phyloP scores from a whole-genome alignment of 2,888 invertebrate genomes.

The Ichneumoninae sp. region DNA sequence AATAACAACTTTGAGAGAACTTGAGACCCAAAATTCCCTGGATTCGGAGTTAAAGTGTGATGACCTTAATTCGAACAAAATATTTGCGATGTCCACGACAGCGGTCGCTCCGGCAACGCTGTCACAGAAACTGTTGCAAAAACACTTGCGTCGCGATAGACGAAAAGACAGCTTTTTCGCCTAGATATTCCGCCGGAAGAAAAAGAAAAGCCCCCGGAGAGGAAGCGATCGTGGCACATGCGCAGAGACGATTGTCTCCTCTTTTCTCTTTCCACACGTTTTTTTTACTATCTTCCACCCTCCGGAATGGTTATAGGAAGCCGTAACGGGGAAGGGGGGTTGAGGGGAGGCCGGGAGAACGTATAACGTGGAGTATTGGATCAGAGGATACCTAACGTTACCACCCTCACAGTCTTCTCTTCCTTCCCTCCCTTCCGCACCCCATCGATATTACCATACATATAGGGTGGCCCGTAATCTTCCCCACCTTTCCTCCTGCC shows the following conservation, averaged over 20 bases:
- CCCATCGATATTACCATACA: conserved; percentile 80
- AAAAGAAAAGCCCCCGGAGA: conserved; percentile 1
- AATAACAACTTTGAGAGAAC: too few relatives aligned
- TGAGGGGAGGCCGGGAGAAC: conserved; percentile 43
- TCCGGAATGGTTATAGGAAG: conserved; percentile 73
- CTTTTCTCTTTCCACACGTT: conserved; percentile 65
- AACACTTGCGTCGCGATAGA: not conserved
- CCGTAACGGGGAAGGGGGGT: conserved; percentile 66
- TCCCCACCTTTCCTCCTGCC: conserved; percentile 64
- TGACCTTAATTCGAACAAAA: too few relatives aligned
- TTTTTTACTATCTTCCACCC: conserved; percentile 57
- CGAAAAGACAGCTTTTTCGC: conserved; percentile 1
- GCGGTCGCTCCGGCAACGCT: too few relatives aligned
- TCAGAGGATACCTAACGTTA: conserved; percentile 64
- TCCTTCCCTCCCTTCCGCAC: conserved; percentile 60
- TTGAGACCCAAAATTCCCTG: too few relatives aligned
- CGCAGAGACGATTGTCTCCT: conserved; percentile 51
- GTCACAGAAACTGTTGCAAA: not conserved
- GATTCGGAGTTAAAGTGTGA: too few relatives aligned
- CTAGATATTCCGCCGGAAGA: conserved; percentile 7
- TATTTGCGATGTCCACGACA: too few relatives aligned
- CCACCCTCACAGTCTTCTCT: conserved; percentile 56
- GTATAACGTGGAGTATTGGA: conserved; percentile 63
- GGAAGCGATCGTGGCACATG: conserved; percentile 41
- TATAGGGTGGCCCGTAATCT: conserved; percentile 76